These are phyloP conservation scores for Crocallis elinguaria DNA, from an alignment of 2,888 invertebrate genomes.

Conservation along the genomic window DNA sequence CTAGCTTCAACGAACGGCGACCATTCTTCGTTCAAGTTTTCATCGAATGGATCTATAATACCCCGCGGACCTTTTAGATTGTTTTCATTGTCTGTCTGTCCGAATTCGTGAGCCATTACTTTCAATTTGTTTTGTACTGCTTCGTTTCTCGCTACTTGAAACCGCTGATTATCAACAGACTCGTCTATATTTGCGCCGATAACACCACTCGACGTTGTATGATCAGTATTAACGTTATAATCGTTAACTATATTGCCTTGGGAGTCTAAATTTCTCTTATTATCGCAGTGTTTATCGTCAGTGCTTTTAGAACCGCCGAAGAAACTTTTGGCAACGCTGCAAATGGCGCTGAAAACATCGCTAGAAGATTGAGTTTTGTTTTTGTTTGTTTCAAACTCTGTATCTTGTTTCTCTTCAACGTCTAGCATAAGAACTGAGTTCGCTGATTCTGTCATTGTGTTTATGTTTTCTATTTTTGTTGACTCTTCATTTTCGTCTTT, in stretches of 20 bases:
- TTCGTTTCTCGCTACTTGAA: slow-evolving; percentile 68
- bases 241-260: slow-evolving; percentile 65
- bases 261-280: slow-evolving; percentile 61
- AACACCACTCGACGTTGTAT: slow-evolving; percentile 62
- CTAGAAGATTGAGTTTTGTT: slow-evolving; percentile 50
- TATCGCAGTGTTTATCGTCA: slow-evolving; percentile 58
- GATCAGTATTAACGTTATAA: slow-evolving; percentile 42
- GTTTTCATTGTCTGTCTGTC: slow-evolving; percentile 63
- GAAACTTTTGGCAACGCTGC: slow-evolving; percentile 68
- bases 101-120: slow-evolving; percentile 80
- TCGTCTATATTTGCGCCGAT: slow-evolving; percentile 65
- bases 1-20: slow-evolving; percentile 63
- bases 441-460: slow-evolving; percentile 39
- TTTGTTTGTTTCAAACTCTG: slow-evolving; percentile 45
- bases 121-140: slow-evolving; percentile 79
- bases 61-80: slow-evolving; percentile 50
- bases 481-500: slow-evolving; percentile 3
- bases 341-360: slow-evolving; percentile 65
- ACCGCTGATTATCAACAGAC: slow-evolving; percentile 60
- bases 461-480: slow-evolving; percentile 15
- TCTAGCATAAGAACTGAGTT: slow-evolving; percentile 37
- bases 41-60: slow-evolving; percentile 51
- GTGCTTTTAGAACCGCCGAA: slow-evolving; percentile 56
- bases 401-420: slow-evolving; percentile 36
- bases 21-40: slow-evolving; percentile 61